Conservation (phyloP, 2,113 vertebrate genomes). For the Tetrax tetrax region DNA sequence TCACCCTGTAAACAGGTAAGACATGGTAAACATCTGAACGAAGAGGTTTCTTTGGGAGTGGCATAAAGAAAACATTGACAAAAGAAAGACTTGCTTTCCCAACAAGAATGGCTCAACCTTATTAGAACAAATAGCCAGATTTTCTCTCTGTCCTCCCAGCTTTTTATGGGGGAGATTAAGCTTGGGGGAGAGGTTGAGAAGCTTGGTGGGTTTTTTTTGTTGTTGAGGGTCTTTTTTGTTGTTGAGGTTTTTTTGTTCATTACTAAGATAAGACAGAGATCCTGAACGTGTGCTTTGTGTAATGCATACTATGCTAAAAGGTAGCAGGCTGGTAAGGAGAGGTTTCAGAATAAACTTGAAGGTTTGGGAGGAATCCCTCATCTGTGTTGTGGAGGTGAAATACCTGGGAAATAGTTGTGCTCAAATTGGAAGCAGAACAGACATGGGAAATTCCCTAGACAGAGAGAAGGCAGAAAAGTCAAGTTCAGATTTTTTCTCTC, state of each 20-base stretch:
- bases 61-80: neutral
- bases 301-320: neutral
- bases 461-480: neutral
- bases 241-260: neutral
- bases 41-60: neutral
- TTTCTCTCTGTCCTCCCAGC: neutral
- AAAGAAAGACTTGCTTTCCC: neutral
- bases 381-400: neutral
- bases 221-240: neutral
- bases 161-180: neutral
- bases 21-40: neutral
- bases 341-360: neutral
- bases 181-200: neutral
- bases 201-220: neutral
- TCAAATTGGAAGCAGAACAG: neutral
- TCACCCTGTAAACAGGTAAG: neutral
- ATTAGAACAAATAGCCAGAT: neutral
- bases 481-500: neutral
- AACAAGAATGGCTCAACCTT: neutral
- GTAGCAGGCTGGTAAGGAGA: neutral
- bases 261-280: neutral
- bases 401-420: neutral
- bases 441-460: neutral
- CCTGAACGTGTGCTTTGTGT: neutral
- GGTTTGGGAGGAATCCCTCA: neutral